Evolutionary conservation across 2,113 vertebrate genomes (phyloP).

Genomic region (Dermatemys mawii): DNA sequence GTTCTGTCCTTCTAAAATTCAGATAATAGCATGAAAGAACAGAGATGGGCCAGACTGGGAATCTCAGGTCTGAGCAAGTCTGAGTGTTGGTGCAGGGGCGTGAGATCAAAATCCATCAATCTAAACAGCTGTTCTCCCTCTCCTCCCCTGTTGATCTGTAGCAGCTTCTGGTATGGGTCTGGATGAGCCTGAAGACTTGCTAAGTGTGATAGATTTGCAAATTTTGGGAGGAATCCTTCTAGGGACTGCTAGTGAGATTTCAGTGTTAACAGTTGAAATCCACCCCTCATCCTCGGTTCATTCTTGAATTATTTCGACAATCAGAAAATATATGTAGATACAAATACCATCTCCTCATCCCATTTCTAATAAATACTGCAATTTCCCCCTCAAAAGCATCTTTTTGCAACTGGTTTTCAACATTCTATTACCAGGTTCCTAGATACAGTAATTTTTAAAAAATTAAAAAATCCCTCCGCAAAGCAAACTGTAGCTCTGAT

Average conservation of each 20-base stretch:
- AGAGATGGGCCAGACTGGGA: not conserved
- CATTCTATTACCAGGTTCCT: not conserved
- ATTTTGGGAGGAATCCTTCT: rapidly evolving
- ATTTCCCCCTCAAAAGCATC: not conserved
- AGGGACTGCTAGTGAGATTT: not conserved
- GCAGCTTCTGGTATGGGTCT: not conserved
- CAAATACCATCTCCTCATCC: not conserved
- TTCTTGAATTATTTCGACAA: not conserved
- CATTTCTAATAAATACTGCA: not conserved
- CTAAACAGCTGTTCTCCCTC: not conserved
- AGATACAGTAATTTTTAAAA: not conserved
- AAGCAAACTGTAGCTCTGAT: not conserved
- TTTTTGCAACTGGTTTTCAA: slow-evolving; percentile 18
- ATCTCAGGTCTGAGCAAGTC: not conserved
- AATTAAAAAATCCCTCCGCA: slow-evolving; percentile 8
- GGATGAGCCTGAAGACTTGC: not conserved
- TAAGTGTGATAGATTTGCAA: not conserved
- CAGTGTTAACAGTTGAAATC: not conserved
- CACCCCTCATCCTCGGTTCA: not conserved
- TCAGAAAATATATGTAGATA: not conserved
- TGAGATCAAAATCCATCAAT: not conserved
- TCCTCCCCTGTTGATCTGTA: not conserved
- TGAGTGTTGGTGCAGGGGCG: not conserved
- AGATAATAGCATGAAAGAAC: not conserved
- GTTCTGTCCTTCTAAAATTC: not conserved